Base-by-base conservation (phyloP, 2,888 invertebrate genomes). In the Abscondita cerata region DNA sequence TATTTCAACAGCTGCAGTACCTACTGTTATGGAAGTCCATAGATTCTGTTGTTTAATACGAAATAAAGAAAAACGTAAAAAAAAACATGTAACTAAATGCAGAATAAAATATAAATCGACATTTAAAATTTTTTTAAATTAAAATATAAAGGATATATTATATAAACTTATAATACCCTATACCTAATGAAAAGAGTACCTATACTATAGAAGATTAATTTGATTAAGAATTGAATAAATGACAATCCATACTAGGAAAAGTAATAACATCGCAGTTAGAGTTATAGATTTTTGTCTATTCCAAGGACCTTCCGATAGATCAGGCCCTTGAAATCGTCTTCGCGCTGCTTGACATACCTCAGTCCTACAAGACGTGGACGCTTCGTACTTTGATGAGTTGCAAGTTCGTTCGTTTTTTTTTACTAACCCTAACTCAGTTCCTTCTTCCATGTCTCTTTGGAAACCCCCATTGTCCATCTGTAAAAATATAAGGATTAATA, bases 281-380 rank as follows among this genome's bases (percentile, higher is more conserved):
- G 83, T 82, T 62, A 82, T 75, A 0, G 83, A 83, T 69, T 85
- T 85, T 31, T 81, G 78, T 15, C 71, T 72, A 63, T 84, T 82
- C 84, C 84, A 85, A 0, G 85, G 84, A 62, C 81, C 83, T 62
- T 82, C 82, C 11, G 81, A 69, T 54, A 80, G 66, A 67, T 79
- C 77, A 1, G 79, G 78, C 0, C 78, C 74, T 48, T 74, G 72
- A 58, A 75, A 78, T 12, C 72, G 72, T 54, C 73, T 75, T 56
- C 79, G 73, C 1, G 80, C 79, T 16, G 73, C 67, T 61, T 76
- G 72, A 65, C 81, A 81, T 13, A 78, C 78, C 66, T 80, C 77
- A n/a, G 80, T 78, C 13, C 73, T 72, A 61, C 81, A 81, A 15
- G 60, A 70, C 8, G 68, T 70, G 11, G 71, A 64, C 36, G 70